Percentiles rank a stretch among this genome's conserved stretches.
These are phyloP conservation scores for Lutraria rhynchaena DNA, from an alignment of 1,140 invertebrate species.

Conservation along the genomic window DNA sequence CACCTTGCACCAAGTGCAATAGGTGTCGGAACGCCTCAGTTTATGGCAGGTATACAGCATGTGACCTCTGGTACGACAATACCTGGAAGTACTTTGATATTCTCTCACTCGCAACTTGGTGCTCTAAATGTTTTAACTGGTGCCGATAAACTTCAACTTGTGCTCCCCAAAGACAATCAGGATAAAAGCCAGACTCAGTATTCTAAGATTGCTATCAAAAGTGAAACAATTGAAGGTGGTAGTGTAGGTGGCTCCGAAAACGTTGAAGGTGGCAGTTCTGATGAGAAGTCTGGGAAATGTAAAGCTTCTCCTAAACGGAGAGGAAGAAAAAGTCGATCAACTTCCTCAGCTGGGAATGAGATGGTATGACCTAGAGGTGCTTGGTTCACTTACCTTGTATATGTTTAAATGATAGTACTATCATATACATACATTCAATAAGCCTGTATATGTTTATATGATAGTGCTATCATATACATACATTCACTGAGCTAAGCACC, in stretches of 20 bases:
- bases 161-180: background rate
- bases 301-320: slow-evolving; percentile 34
- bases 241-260: background rate
- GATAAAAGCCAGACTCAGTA: background rate
- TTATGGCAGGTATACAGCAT: background rate
- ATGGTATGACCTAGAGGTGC: too few species aligned
- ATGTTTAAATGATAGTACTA: too few species aligned
- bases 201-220: background rate
- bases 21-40: background rate
- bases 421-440: too few species aligned
- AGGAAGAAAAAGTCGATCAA: slow-evolving; percentile 38
- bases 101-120: background rate
- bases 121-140: background rate
- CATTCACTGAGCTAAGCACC: too few species aligned
- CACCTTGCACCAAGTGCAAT: background rate
- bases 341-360: slow-evolving; percentile 14
- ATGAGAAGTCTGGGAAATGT: slow-evolving; percentile 40
- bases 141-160: background rate
- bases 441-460: too few species aligned
- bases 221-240: background rate
- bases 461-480: too few species aligned
- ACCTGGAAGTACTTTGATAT: slow-evolving; percentile 9
- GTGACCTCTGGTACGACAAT: slow-evolving; percentile 13
- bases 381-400: background rate
- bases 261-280: slow-evolving; percentile 13